Evolutionary conservation across 2,888 invertebrate genomes (phyloP).

Genomic region (Cantharis lateralis): DNA sequence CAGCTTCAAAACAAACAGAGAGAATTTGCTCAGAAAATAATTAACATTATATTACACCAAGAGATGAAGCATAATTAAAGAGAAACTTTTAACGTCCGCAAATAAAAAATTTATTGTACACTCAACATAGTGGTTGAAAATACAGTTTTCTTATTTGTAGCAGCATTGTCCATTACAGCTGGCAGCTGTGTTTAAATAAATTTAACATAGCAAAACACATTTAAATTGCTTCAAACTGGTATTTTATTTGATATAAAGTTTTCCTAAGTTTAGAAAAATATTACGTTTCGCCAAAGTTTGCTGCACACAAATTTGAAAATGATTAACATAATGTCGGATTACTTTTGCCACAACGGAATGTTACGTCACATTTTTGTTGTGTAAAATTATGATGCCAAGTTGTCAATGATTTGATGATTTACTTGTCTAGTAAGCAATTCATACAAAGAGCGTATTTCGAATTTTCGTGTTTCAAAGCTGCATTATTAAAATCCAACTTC

Average conservation of each 20-base stretch:
- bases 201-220: background rate
- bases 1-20: background rate
- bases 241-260: background rate
- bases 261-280: background rate
- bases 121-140: background rate
- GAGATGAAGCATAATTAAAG: background rate
- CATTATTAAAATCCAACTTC: background rate
- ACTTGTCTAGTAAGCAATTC: background rate
- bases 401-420: too few relatives aligned
- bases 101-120: background rate
- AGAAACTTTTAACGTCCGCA: background rate
- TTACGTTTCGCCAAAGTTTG: background rate
- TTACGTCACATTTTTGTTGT: background rate
- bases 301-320: background rate
- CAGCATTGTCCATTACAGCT: background rate
- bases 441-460: background rate
- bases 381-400: background rate
- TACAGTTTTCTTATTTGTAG: background rate
- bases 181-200: background rate
- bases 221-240: background rate
- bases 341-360: background rate
- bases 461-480: background rate
- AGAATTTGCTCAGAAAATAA: background rate
- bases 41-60: background rate
- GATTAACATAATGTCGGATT: background rate